Conservation (phyloP, 2,113 vertebrate genomes). For the Malurus elegans region DNA sequence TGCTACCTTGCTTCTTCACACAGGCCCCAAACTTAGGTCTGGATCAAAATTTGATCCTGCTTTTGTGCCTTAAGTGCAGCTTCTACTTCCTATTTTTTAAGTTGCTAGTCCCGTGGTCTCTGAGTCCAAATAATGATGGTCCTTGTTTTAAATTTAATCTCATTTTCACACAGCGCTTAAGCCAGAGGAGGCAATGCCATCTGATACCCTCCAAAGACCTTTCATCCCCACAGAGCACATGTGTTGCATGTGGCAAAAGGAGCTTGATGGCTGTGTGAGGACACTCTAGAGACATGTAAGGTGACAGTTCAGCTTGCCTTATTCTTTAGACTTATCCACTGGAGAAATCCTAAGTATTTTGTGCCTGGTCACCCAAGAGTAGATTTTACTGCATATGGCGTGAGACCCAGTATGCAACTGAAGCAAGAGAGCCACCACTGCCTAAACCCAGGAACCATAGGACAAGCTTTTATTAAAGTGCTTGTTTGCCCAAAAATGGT, state of each 20-base stretch:
- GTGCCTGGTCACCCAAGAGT: neutral
- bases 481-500: neutral
- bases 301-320: neutral
- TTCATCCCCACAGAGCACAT: neutral
- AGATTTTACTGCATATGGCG: neutral
- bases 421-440: neutral
- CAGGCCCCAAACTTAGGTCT: neutral
- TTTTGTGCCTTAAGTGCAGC: neutral
- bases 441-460: neutral
- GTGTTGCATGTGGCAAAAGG: neutral
- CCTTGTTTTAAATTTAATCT: neutral
- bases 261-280: neutral
- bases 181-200: neutral
- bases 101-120: neutral
- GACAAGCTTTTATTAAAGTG: neutral
- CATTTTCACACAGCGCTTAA: neutral
- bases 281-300: neutral
- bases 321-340: neutral
- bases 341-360: neutral
- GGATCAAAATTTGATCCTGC: neutral
- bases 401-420: neutral
- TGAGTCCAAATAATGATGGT: neutral
- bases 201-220: neutral
- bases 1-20: neutral
- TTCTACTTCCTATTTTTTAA: neutral